phyloP scores from a whole-genome alignment of 2,888 invertebrate genomes.

The Hirtodrosophila trivittata region DNA sequence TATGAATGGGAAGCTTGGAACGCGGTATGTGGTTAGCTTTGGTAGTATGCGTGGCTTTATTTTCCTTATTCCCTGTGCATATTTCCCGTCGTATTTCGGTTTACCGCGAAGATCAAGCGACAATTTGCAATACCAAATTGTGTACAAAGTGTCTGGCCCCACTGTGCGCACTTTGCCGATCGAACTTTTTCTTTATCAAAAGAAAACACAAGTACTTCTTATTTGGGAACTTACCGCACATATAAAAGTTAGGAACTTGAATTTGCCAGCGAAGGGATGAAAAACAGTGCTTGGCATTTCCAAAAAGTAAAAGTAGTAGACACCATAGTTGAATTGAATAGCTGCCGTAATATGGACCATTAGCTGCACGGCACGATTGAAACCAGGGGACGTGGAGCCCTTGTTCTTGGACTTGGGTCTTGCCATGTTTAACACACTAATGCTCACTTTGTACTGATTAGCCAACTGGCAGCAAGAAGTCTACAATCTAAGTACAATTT shows the following conservation, averaged over 20 bases:
- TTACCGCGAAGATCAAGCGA: too few species aligned
- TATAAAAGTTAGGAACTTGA: conserved; percentile 92
- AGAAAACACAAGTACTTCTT: too few species aligned
- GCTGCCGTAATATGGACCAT: conserved; percentile 86
- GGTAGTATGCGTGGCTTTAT: too few species aligned
- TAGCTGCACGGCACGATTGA: conserved; percentile 73
- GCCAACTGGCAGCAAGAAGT: conserved; percentile 13
- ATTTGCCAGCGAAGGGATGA: conserved; percentile 88
- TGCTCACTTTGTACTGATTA: conserved; percentile 60
- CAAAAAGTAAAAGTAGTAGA: conserved; percentile 88
- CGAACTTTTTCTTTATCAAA: too few species aligned
- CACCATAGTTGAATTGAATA: conserved; percentile 87
- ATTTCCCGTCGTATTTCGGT: too few species aligned
- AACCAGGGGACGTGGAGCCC: conserved; percentile 65
- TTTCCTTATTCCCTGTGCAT: too few species aligned
- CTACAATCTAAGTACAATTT: conserved; percentile 15
- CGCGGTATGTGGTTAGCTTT: too few species aligned
- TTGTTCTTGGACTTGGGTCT: conserved; percentile 59
- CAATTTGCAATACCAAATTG: too few species aligned
- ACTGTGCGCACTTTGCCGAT: too few species aligned
- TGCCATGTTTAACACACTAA: conserved; percentile 61
- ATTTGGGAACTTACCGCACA: conserved; percentile 90
- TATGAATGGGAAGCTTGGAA: too few species aligned
- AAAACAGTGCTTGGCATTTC: conserved; percentile 84
- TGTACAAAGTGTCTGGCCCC: too few species aligned